Evolutionary conservation across 2,797 vertebrate species (phyloP), one percentile per base, ranked within the genome.

Genomic region (Urocyon cinereoargenteus): DNA sequence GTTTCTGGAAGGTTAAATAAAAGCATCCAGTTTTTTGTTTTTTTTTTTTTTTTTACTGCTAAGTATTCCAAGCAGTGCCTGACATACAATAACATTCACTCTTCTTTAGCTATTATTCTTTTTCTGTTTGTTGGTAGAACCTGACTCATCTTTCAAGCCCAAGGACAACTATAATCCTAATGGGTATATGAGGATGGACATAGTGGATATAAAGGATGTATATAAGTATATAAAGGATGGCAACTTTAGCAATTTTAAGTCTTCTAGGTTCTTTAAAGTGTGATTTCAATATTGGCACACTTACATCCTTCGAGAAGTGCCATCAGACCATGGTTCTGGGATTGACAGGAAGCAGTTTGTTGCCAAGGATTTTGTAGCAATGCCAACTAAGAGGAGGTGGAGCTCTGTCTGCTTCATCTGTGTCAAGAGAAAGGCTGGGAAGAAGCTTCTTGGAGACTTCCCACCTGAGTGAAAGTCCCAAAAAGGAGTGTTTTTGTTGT

Each of bases 331-430:
- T 0, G 2, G 14, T 8, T 36, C 34, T 49, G 34, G 49, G 55
- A 77, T 82, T 96, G 93, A 93, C 14, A 68, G 40, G 22, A 88
- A 85, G 34, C 40, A 64, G 64, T 87, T 75, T 84, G 36, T 55
- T 95, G 53, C 70, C 83, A 90, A 61, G 59, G 86, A 92, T 77
- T 94, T 79, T 79, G 5, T 68, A 89, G 49, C 21, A 89, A 73
- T 3, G 53, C 26, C 72, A 75, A 24, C 45, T 49, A 66, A 75
- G 31, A 89, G 6, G 14, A 86, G 3, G 18, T 64, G 12, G 21
- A 36, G n/a, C 15, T 90, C 77, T 70, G 45, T 61, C 28, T 49
- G 28, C 62, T 78, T 83, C 19, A 64, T 51, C 68, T 62, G 79
- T 89, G 92, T 90, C 28, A 28, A 95, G 68, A 75, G 24, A 81